Percentiles rank a stretch among this genome's conserved stretches.
These are phyloP conservation scores for Gobiocypris rarus DNA, from an alignment of 2,113 vertebrate species.

Conservation along the genomic window DNA sequence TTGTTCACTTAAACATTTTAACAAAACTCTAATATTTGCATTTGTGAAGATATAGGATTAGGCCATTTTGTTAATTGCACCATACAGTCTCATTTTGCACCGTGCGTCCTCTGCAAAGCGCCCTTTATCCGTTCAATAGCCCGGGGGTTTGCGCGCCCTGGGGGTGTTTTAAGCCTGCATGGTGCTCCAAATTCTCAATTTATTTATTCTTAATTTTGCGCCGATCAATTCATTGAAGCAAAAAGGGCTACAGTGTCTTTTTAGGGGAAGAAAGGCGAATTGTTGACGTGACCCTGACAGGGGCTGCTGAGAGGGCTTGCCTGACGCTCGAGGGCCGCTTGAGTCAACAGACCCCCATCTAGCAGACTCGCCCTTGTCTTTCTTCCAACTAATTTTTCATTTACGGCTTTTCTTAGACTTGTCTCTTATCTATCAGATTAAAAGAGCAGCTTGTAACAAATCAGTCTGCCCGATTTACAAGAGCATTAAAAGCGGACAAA, in stretches of 20 bases:
- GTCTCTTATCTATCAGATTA: conserved; percentile 99
- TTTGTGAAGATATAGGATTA: conserved; percentile 98
- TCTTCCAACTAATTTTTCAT: conserved; percentile 99
- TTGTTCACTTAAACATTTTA: conserved; percentile 99
- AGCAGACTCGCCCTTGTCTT: conserved; percentile 99
- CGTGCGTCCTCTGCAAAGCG: conserved; percentile 91
- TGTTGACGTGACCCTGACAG: conserved; percentile 99
- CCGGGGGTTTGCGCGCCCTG: conserved; percentile 95
- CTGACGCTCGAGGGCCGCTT: conserved; percentile 94
- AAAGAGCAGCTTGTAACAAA: conserved; percentile 99
- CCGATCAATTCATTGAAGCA: conserved; percentile 99
- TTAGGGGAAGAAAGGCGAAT: conserved; percentile 99
- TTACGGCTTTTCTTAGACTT: conserved; percentile 99
- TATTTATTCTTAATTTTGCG: conserved; percentile 99
- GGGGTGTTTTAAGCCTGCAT: conserved; percentile 89
- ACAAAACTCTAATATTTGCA: conserved; percentile 99
- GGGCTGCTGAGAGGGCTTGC: conserved; percentile 96
- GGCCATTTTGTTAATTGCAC: conserved; percentile 99
- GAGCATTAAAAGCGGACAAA: conserved; percentile 99
- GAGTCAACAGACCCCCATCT: conserved; percentile 99
- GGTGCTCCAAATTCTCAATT: conserved; percentile 99
- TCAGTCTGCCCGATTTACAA: conserved; percentile 99
- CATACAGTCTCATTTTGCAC: conserved; percentile 91
- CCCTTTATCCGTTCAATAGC: conserved; percentile 96
- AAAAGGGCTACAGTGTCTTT: conserved; percentile 99